Base-by-base conservation (phyloP, 2,888 invertebrate genomes). In the Onthophagus sagittarius region DNA sequence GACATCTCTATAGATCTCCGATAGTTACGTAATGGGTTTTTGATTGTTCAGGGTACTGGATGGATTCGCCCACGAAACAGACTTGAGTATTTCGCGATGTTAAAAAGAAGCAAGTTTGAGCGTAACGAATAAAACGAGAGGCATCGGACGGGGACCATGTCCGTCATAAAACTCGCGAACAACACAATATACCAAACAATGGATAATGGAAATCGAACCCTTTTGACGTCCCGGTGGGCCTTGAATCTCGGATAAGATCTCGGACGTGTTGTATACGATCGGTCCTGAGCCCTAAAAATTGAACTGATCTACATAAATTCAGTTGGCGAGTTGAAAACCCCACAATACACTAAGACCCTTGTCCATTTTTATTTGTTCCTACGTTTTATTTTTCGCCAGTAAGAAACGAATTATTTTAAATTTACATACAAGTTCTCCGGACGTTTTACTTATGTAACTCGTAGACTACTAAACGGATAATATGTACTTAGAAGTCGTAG, bases 131-230 rank as follows among this genome's bases (percentile, higher is more conserved):
- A 67, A 67, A 67, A 64, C 9, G 39, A 53, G 39, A 53, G 39
- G 39, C 39, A 53, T 23, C 23, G 3, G 23, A 23, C 23, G 39
- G 11, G 9, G 39, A 23, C 32, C 31, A 67, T 31, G 31, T 74
- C 71, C 74, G 72, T 69, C 70, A 74, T 72, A 72, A 72, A 74
- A 72, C 69, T 65, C 23, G 71, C 65, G 72, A 74, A 74, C 71
- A 72, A 71, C 74, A 70, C 72, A 67, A 72, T 69, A 62, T 65
- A 71, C 74, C 63, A 74, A 74, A 74, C 74, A 74, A 74, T 74
- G 74, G 74, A 74, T 74, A 74, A 74, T 74, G 74, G 72, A 74
- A 74, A 74, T 74, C 71, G 74, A 74, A 71, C 72, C 67, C 72
- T 70, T 74, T 74, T 74, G 74, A 74, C 74, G 70, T 70, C 70